Base-by-base conservation (phyloP, 2,113 vertebrate species). In the Cinclus mexicanus region DNA sequence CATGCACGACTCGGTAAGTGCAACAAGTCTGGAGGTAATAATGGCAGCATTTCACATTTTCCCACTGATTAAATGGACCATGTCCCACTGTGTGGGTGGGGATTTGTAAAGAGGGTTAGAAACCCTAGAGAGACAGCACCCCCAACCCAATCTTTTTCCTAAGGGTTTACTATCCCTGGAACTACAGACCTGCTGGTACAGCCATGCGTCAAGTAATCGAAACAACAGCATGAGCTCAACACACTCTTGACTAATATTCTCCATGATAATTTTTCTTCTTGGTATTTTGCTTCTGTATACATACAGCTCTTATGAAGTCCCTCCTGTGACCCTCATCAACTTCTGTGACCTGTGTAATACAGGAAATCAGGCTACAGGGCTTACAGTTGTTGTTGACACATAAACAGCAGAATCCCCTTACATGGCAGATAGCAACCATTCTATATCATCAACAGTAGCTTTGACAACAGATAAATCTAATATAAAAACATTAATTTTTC, bases 261-360 rank as follows among this genome's bases (percentile, higher is more conserved):
- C 29, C 7, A 65, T 55, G 71, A 93, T 90, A 49, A 75, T 94
- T 90, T 89, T 90, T 53, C 37, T 87, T 76, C 41, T 63, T 70
- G 68, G 59, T 77, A 88, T 94, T 95, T 94, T 88, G 39, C 15
- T 70, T 70, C 85, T 93, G 55, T 61, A 83, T 88, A 88, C 28
- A 31, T 8, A 59, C 26, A 87, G 37, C 37, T 91, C 77, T 79
- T 91, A 94, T 44, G 23, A 28, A 52, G 83, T 67, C 56, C 56
- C 60, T 92, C 79, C 64, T 68, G 52, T 81, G 71, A 81, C 85
- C 90, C 42, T 90, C 68, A 85, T 92, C 88, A 90, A 83, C 71
- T 86, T 88, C 94, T 78, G 72, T 92, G 63, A 76, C 82, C 92
- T 88, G 44, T 81, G 68, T 95, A 94, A 94, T 83, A 83, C 28